These are phyloP conservation scores for Diplogasteroides magnus DNA, from an alignment of 1,140 invertebrate species.

Conservation along the genomic window DNA sequence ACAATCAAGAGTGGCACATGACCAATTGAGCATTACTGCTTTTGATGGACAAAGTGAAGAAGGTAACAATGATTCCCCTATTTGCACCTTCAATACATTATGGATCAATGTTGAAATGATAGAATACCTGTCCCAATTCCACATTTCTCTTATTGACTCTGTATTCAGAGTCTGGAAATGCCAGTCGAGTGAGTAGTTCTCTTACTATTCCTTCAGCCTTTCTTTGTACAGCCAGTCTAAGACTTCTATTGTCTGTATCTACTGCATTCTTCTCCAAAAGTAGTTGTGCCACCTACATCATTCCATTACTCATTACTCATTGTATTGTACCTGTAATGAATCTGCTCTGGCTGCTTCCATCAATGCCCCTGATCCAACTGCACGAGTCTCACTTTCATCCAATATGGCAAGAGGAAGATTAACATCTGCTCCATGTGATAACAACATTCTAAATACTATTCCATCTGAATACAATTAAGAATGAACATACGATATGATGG, in stretches of 20 bases:
- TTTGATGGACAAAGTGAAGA: conserved; percentile 73
- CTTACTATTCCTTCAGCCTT: conserved; percentile 29
- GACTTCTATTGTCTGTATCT: conserved; percentile 77
- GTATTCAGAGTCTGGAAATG: conserved; percentile 38
- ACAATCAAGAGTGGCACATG: conserved; percentile 68
- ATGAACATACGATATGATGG: conserved; percentile 19
- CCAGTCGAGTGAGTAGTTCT: conserved; percentile 34
- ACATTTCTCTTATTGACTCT: conserved; percentile 77
- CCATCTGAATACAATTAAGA: conserved; percentile 64
- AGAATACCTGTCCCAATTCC: conserved; percentile 56
- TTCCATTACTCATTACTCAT: not conserved
- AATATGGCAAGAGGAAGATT: conserved; percentile 55
- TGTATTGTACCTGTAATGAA: conserved; percentile 57
- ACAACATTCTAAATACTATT: conserved; percentile 59
- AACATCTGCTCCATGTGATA: conserved; percentile 66
- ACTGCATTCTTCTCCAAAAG: conserved; percentile 73
- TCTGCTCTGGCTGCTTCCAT: conserved; percentile 70
- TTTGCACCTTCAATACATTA: conserved; percentile 22
- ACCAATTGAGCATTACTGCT: conserved; percentile 90
- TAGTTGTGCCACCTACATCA: conserved; percentile 17
- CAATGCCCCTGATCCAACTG: conserved; percentile 63
- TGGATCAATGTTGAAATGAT: not conserved
- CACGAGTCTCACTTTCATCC: conserved; percentile 35
- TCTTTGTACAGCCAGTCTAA: conserved; percentile 58
- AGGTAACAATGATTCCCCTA: conserved; percentile 40